These are phyloP conservation scores for Prionchulus punctatus DNA, from an alignment of 2,888 invertebrate species.

Conservation along the genomic window DNA sequence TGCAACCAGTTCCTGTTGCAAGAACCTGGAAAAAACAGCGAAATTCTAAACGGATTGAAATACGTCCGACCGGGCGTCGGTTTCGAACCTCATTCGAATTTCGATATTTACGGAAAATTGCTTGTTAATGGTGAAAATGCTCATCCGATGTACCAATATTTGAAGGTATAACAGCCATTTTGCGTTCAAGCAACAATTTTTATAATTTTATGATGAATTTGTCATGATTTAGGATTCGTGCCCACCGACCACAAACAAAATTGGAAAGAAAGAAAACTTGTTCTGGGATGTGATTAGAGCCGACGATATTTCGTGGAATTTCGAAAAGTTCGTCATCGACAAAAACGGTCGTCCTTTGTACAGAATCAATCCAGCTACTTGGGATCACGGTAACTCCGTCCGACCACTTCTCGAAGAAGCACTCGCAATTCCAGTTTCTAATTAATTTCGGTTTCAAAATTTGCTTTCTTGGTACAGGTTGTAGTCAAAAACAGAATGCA, in stretches of 20 bases:
- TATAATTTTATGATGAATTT: not conserved
- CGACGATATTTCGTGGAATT: slow-evolving; percentile 24
- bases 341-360: slow-evolving; percentile 27
- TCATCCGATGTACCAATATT: slow-evolving; percentile 30
- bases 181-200: not conserved
- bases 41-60: slow-evolving; percentile 27
- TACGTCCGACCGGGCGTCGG: slow-evolving; percentile 30
- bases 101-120: slow-evolving; percentile 31
- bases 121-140: slow-evolving; percentile 31
- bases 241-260: slow-evolving; percentile 27
- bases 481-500: too few relatives aligned
- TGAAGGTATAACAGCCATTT: slow-evolving; percentile 21
- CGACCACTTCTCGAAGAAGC: slow-evolving; percentile 20
- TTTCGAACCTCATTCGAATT: slow-evolving; percentile 28
- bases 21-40: slow-evolving; percentile 32
- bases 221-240: slow-evolving; percentile 24
- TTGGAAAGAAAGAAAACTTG: slow-evolving; percentile 25
- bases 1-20: slow-evolving; percentile 32
- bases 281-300: slow-evolving; percentile 6
- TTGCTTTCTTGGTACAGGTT: too few relatives aligned
- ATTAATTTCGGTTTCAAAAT: too few relatives aligned
- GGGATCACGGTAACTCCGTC: slow-evolving; percentile 28
- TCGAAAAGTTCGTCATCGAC: slow-evolving; percentile 24
- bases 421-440: too few relatives aligned
- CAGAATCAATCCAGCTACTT: slow-evolving; percentile 31